Evolutionary conservation across 2,888 invertebrate genomes (phyloP).

Genomic region (Xanthorhoe designata): DNA sequence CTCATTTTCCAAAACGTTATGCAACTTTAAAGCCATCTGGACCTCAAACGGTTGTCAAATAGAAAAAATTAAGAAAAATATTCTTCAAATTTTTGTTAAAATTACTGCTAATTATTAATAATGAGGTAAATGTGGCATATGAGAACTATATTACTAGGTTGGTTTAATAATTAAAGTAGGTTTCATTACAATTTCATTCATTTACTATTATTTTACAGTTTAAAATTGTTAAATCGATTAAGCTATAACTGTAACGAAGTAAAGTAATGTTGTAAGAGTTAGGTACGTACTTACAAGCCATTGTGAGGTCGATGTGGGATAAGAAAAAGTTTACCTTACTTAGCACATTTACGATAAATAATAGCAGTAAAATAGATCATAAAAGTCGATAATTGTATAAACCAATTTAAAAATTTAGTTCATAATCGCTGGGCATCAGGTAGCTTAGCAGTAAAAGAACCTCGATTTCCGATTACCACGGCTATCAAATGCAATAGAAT

Average conservation of each 20-base stretch:
- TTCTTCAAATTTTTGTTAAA: too few species aligned
- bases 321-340: conserved; percentile 7
- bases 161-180: background rate
- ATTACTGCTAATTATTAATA: too few species aligned
- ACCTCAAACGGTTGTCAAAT: too few species aligned
- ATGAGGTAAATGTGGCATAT: background rate
- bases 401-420: conserved; percentile 36
- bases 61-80: too few species aligned
- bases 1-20: too few species aligned
- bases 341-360: conserved; percentile 9
- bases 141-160: conserved; percentile 4
- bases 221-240: background rate
- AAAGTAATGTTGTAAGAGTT: background rate
- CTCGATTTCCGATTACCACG: conserved; percentile 43
- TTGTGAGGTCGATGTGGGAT: conserved; percentile 1
- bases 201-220: background rate
- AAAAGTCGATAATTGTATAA: conserved; percentile 34
- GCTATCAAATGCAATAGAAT: conserved; percentile 41
- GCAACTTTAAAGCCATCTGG: too few species aligned
- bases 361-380: conserved; percentile 9
- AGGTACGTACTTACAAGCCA: background rate
- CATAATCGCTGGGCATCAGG: conserved; percentile 35
- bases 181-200: background rate
- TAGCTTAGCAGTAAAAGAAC: conserved; percentile 38
- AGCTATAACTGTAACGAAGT: conserved; percentile 7